Evolutionary conservation across 2,888 invertebrate genomes (phyloP), one percentile per base, ranked within the genome.

Genomic region (Gastracanthus pulcherrimus): DNA sequence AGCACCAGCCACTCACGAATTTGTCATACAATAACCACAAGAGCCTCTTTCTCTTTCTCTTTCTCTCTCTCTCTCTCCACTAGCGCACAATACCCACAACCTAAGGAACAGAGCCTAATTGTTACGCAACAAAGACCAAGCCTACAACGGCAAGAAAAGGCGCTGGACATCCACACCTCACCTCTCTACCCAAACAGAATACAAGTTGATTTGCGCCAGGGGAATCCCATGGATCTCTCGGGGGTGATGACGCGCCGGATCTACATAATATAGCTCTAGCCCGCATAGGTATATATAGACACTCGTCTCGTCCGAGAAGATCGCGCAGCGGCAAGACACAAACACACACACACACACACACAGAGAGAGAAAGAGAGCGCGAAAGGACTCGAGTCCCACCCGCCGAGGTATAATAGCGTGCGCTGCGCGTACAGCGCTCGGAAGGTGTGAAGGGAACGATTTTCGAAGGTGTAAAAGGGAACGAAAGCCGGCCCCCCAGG

Each of bases 391-490:
- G 16, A 13, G n/a, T 58, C 80, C 84, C 83, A 82, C 83, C 82
- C 83, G 84, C 60, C 74, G 84, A 19, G 80, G n/a, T n/a, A n/a
- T n/a, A n/a, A n/a, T n/a, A n/a, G n/a, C n/a, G n/a, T n/a, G n/a
- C n/a, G n/a, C n/a, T n/a, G n/a, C n/a, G n/a, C n/a, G n/a, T n/a
- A n/a, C n/a, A n/a, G n/a, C n/a, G n/a, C 13, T 31, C 29, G 62
- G 71, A 82, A 87, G 87, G 89, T 86, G 89, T 87, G 88, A 88
- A 88, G 85, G n/a, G 85, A 87, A 86, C 85, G 84, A 87, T 87
- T 80, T 86, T 88, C 84, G 83, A 85, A 88, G 87, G 88, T 88
- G 87, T 86, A 86, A 88, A 88, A 85, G 85, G 84, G 78, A 84
- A 82, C 71, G 76, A n/a, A n/a, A n/a, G n/a, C 58, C 78, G 85